These are phyloP conservation scores for Stichopus horrens DNA, from an alignment of 53 echinoderm and acorn worm species.

Conservation along the genomic window DNA sequence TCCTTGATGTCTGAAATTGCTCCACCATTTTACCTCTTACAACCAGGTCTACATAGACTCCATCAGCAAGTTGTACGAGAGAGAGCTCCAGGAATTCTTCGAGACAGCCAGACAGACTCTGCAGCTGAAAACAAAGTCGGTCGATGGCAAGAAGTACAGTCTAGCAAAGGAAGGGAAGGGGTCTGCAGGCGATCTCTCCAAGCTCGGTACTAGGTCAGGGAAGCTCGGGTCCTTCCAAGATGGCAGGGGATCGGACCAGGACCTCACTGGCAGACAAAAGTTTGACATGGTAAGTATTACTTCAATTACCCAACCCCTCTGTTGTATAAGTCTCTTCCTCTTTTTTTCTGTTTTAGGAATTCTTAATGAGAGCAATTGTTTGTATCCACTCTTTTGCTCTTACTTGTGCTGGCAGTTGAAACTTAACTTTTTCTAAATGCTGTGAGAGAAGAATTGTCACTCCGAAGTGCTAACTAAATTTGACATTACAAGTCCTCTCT, in stretches of 20 bases:
- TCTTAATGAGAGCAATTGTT: too few species aligned
- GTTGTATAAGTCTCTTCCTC: too few species aligned
- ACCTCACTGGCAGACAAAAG: slow-evolving; percentile 83
- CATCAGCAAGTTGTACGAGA: slow-evolving; percentile 79
- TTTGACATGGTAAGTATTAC: slow-evolving; percentile 85
- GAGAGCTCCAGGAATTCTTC: slow-evolving; percentile 91
- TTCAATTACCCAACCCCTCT: too few species aligned
- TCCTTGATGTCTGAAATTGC: too few species aligned
- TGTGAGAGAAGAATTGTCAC: too few species aligned
- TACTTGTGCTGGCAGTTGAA: too few species aligned
- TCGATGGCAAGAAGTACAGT: slow-evolving; percentile 84
- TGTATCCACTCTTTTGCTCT: too few species aligned
- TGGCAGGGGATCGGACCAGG: slow-evolving; percentile 69
- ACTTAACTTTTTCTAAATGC: too few species aligned
- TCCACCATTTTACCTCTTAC: too few species aligned
- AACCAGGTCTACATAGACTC: slow-evolving; percentile 81
- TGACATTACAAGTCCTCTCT: too few species aligned
- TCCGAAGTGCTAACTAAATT: too few species aligned
- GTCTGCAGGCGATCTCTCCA: slow-evolving; percentile 65
- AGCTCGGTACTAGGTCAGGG: slow-evolving; percentile 46
- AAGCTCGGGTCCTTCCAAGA: slow-evolving; percentile 58
- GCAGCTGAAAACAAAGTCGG: slow-evolving; percentile 60
- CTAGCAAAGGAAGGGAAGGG: slow-evolving; percentile 68
- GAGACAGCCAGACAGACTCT: slow-evolving; percentile 73
- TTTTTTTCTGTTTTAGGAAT: too few species aligned